Evolutionary conservation across 1,140 invertebrate genomes (phyloP), one percentile per base, ranked within the genome.

Genomic region (Gryllus bimaculatus): DNA sequence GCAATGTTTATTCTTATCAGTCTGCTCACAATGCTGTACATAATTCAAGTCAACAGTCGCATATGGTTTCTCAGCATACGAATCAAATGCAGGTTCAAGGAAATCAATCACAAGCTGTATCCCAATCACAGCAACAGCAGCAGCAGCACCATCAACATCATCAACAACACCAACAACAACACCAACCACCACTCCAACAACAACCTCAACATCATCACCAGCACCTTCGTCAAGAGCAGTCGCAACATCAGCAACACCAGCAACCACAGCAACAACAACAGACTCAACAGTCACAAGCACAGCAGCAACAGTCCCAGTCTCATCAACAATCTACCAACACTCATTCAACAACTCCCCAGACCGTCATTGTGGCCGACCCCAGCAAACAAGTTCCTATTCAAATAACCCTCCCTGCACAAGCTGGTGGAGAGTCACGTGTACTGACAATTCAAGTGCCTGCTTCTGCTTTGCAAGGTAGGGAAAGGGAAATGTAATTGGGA

Each of bases 391-490:
- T 90, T 75, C 87, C 89, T 73, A 88, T 86, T 48, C 87, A 86
- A 84, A 90, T 87, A 73, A 93, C 92, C 8, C 85, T 95, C 81
- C 94, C 94, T 66, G 90, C 92, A 74, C 91, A 92, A 81, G 88
- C 90, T 48, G 89, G 90, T 78, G 89, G 90, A 73, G 88, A 89
- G 15, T 91, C 91, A 78, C 88, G 92, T 83, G 89, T 92, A 73
- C 89, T 95, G 79, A 93, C 93, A 12, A 93, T 95, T 84, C 93
- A 95, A 85, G 94, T 96, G 83, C 94, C 94, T 81, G 93, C 93
- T 48, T 92, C 93, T 20, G 92, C 93, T 47, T 88, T 95, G 77
- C 92, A 93, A 87, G 91, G 92, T 85, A 39, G 26, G 26, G 26
- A 39, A 39, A 39, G 26, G 26, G 5, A 39, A 39, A 39, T 39